These are phyloP conservation scores for Promerops cafer DNA, from an alignment of 2,113 vertebrate genomes.

Conservation along the genomic window DNA sequence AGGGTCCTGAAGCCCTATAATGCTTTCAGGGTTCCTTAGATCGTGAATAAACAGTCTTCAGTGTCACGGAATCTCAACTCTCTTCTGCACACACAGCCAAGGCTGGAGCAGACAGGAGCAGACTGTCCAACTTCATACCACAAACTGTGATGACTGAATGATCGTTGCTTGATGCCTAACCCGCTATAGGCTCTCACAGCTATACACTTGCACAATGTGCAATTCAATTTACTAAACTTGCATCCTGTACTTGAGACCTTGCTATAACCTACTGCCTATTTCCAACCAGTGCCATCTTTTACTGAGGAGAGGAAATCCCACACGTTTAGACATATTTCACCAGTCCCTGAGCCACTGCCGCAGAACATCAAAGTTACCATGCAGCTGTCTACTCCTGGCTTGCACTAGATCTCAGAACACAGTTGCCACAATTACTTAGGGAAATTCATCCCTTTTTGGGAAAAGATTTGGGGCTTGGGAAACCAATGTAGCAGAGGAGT, in stretches of 20 bases:
- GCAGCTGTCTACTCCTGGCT: not conserved
- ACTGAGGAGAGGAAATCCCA: not conserved
- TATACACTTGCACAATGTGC: not conserved
- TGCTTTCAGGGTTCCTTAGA: not conserved
- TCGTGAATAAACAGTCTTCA: not conserved
- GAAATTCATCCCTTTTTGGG: not conserved
- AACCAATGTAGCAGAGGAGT: not conserved
- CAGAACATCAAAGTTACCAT: not conserved
- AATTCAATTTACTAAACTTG: not conserved
- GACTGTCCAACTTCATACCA: not conserved
- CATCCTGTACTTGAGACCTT: not conserved
- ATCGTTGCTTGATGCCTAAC: not conserved
- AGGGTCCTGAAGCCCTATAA: not conserved
- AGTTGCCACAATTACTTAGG: not conserved
- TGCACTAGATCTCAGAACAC: not conserved
- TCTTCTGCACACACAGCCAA: not conserved
- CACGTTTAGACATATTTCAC: not conserved
- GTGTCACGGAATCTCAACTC: not conserved
- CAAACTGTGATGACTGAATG: not conserved
- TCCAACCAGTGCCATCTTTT: not conserved
- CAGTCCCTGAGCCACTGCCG: not conserved
- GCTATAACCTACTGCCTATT: not conserved
- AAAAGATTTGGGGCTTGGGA: not conserved
- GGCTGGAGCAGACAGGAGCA: not conserved
- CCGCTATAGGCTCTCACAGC: fast-evolving